Base-by-base conservation (phyloP, 1,140 invertebrate genomes). In the Phenacoccus solenopsis region DNA sequence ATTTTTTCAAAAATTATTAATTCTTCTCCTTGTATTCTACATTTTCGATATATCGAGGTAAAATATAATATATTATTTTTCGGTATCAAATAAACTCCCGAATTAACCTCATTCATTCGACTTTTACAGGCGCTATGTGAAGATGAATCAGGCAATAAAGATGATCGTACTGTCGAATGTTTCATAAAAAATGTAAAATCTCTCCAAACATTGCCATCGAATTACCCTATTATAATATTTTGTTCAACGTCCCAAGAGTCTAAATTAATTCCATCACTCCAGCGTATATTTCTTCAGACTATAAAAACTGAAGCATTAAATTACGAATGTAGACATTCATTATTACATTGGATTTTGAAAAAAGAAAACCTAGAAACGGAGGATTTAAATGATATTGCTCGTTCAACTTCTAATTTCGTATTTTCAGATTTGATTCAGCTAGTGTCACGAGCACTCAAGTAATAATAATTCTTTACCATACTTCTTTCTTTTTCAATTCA, bases 401-500 rank as follows among this genome's bases (percentile, higher is more conserved):
- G 10, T 24, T 3, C 12, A 7, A 24, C 59, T 16, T 24, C 59
- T 9, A 64, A 64, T 64, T 64, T 64, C 16, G 59, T 64, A 24
- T 64, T 64, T 24, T 24, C 59, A 24, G 59, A 64, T 64, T 64
- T 64, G 2, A 64, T 64, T 64, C 59, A 64, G 25, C 25, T 64
- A 22, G 20, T 64, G 9, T 64, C 59, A 10, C 10, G 59, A 25
- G 22, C 59, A 9, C 2, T 16, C 4, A 25, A 10, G 59, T 64
- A 16, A 20, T n/a, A n/a, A n/a, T n/a, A n/a, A n/a, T n/a, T n/a
- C n/a, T n/a, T n/a, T n/a, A n/a, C n/a, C n/a, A n/a, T n/a, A n/a
- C n/a, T n/a, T n/a, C n/a, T n/a, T n/a, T n/a, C n/a, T n/a, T 38
- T 38, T 38, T 38, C 32, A 38, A 9, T 38, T n/a, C 22, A 64